A percentile compares a stretch with the other conserved stretches of the same genome.
Conservation (phyloP, 2,888 invertebrate genomes). For the Lithophane socia region DNA sequence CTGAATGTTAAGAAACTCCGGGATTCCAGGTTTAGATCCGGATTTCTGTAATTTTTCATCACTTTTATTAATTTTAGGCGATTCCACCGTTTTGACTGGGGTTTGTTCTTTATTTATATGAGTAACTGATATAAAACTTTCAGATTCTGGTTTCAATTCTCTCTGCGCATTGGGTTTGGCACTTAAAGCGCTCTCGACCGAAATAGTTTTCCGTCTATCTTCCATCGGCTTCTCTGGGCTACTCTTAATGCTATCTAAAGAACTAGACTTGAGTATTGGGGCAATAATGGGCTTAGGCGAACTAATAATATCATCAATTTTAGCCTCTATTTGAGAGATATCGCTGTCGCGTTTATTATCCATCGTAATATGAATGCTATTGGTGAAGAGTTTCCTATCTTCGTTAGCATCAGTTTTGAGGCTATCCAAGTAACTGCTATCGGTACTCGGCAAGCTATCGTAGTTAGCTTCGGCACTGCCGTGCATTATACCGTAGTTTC, state of each 20-base stretch:
- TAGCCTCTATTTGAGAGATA: slow-evolving; percentile 89
- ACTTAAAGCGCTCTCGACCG: slow-evolving; percentile 87
- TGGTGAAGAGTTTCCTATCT: slow-evolving; percentile 84
- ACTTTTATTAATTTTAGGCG: slow-evolving; percentile 79
- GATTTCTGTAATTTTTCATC: slow-evolving; percentile 82
- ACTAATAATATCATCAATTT: slow-evolving; percentile 89
- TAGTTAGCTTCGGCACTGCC: slow-evolving; percentile 82
- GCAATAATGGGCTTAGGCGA: slow-evolving; percentile 88
- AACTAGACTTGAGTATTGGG: slow-evolving; percentile 89
- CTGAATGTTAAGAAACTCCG: slow-evolving; percentile 93
- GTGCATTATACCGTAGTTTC: slow-evolving; percentile 83
- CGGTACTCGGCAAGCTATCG: slow-evolving; percentile 87
- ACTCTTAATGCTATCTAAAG: slow-evolving; percentile 91
- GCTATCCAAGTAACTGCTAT: slow-evolving; percentile 88
- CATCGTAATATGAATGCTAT: slow-evolving; percentile 84
- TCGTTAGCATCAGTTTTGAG: slow-evolving; percentile 84
- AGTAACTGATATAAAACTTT: slow-evolving; percentile 90
- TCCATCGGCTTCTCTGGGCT: slow-evolving; percentile 87
- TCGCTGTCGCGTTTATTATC: slow-evolving; percentile 87
- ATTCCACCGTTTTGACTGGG: slow-evolving; percentile 74
- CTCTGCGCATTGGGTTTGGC: slow-evolving; percentile 72
- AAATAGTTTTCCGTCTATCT: slow-evolving; percentile 87
- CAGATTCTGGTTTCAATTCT: slow-evolving; percentile 79
- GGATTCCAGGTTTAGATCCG: slow-evolving; percentile 83
- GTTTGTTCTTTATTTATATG: slow-evolving; percentile 89